Conservation (phyloP, 2,888 invertebrate species). For the Ophioninae sp. region DNA sequence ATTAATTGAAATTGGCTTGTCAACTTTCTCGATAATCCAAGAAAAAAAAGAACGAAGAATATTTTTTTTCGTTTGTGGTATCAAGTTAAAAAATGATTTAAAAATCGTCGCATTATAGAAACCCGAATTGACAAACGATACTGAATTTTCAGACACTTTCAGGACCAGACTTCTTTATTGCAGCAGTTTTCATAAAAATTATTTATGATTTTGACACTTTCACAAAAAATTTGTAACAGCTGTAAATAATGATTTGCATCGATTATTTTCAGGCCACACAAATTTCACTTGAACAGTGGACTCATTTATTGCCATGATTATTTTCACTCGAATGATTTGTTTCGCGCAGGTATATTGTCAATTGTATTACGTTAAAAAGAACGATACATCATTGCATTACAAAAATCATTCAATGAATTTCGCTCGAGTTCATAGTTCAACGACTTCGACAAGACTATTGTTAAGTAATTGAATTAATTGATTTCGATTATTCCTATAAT, state of each 20-base stretch:
- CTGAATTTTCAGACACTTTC: background rate
- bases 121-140: background rate
- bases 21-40: background rate
- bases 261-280: background rate
- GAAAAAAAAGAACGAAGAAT: background rate
- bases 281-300: background rate
- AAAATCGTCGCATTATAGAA: background rate
- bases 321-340: background rate
- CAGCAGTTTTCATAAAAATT: background rate
- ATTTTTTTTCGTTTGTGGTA: background rate
- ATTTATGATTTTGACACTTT: background rate
- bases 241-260: background rate
- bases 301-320: background rate
- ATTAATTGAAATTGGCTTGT: no score
- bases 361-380: background rate
- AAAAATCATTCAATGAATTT: no score
- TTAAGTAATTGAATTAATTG: no score
- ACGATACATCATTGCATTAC: background rate
- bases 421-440: no score
- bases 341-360: no score
- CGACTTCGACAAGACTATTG: no score
- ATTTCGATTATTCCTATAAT: no score
- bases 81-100: background rate
- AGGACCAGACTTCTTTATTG: background rate
- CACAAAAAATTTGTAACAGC: background rate